These are phyloP conservation scores for Fopius arisanus DNA, from an alignment of 1,140 invertebrate species.

Conservation along the genomic window DNA sequence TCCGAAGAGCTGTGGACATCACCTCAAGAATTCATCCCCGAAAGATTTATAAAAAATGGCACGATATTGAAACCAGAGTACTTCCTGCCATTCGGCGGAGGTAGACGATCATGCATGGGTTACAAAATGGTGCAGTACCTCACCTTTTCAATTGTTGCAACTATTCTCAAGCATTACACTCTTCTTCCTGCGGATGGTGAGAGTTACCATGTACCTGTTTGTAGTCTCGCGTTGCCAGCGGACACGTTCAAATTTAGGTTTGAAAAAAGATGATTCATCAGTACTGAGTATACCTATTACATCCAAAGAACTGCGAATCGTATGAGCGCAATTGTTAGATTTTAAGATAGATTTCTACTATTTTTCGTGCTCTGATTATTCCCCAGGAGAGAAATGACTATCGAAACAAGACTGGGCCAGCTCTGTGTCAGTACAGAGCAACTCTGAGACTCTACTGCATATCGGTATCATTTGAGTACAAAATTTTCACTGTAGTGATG, in stretches of 20 bases:
- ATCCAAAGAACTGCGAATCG: conserved; percentile 1
- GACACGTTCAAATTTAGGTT: conserved; percentile 71
- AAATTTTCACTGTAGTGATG: no score
- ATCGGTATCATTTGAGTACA: no score
- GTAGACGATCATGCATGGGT: conserved; percentile 87
- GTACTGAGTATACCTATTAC: background rate
- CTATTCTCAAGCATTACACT: conserved; percentile 78
- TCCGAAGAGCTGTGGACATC: conserved; percentile 75
- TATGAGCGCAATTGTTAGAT: conserved; percentile 15
- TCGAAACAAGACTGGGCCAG: no score
- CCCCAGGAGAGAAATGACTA: no score
- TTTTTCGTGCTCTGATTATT: conserved; percentile 13
- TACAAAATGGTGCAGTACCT: conserved; percentile 83
- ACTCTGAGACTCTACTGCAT: no score
- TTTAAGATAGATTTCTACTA: background rate
- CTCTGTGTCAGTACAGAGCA: no score
- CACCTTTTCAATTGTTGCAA: conserved; percentile 76
- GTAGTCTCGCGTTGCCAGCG: conserved; percentile 75
- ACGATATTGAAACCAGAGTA: conserved; percentile 67
- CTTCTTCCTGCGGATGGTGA: conserved; percentile 67
- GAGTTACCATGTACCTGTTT: conserved; percentile 66
- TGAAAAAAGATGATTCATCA: conserved; percentile 57
- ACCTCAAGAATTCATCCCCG: conserved; percentile 67
- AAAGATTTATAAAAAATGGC: conserved; percentile 75
- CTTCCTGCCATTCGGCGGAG: conserved; percentile 88